phyloP scores from a whole-genome alignment of 1,140 invertebrate genomes.

The Chionoecetes opilio region DNA sequence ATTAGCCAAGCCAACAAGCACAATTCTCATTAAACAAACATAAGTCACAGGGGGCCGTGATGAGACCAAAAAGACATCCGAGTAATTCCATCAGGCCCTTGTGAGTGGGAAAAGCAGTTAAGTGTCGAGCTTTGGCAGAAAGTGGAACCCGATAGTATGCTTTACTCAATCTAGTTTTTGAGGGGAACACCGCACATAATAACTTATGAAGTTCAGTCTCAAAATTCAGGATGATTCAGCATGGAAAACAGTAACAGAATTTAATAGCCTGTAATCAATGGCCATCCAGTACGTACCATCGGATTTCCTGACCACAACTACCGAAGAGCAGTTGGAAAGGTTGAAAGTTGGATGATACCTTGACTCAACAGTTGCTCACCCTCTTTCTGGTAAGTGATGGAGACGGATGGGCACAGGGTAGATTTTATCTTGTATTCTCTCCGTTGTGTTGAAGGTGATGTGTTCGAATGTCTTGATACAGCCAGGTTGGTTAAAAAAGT shows the following conservation, averaged over 20 bases:
- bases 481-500: background rate
- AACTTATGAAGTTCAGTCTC: slow-evolving; percentile 63
- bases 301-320: slow-evolving; percentile 61
- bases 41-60: slow-evolving; percentile 54
- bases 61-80: background rate
- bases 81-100: slow-evolving; percentile 55
- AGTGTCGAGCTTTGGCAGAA: background rate
- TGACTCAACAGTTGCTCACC: background rate
- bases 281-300: slow-evolving; percentile 56
- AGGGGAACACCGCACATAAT: slow-evolving; percentile 42
- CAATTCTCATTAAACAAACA: slow-evolving; percentile 44
- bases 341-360: slow-evolving; percentile 43
- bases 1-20: slow-evolving; percentile 22
- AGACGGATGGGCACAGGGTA: slow-evolving; percentile 47
- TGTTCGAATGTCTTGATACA: background rate
- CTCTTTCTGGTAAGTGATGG: slow-evolving; percentile 25
- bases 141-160: slow-evolving; percentile 36
- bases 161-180: slow-evolving; percentile 49
- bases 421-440: background rate
- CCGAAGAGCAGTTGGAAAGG: slow-evolving; percentile 49
- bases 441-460: slow-evolving; percentile 5
- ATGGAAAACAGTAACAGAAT: slow-evolving; percentile 54
- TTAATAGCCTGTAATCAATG: slow-evolving; percentile 52
- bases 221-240: slow-evolving; percentile 52
- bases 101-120: slow-evolving; percentile 58